These are phyloP conservation scores for Aphodius granarius DNA, from an alignment of 2,888 invertebrate species.

Conservation along the genomic window DNA sequence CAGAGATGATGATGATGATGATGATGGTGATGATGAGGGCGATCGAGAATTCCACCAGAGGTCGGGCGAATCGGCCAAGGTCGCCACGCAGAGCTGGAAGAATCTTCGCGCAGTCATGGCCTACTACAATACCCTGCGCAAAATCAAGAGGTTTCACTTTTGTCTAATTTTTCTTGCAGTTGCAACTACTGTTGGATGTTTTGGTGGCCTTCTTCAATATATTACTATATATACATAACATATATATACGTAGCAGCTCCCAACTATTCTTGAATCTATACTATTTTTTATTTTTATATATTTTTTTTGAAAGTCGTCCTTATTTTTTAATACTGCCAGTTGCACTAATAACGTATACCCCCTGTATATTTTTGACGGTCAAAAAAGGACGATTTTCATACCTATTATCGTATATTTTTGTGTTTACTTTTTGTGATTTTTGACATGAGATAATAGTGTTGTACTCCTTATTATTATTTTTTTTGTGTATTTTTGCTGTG, in stretches of 20 bases:
- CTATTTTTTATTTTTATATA: not conserved
- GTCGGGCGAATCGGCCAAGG: constrained; percentile 40
- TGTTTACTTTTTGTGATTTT: constrained; percentile 14
- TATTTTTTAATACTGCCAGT: not conserved
- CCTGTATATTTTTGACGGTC: no score
- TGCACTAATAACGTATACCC: no score
- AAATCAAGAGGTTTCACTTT: constrained; percentile 77
- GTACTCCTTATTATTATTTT: constrained; percentile 6
- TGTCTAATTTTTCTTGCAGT: constrained; percentile 34
- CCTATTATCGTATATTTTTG: not conserved
- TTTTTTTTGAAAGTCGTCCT: not conserved
- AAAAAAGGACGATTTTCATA: not conserved
- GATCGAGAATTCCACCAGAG: constrained; percentile 28
- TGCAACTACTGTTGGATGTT: constrained; percentile 35
- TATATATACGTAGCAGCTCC: constrained; percentile 10
- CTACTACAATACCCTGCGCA: constrained; percentile 85
- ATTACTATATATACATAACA: not conserved
- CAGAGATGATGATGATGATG: constrained; percentile 34
- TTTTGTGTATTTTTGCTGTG: constrained; percentile 23
- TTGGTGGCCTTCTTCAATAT: constrained; percentile 31
- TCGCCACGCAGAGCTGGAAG: constrained; percentile 74
- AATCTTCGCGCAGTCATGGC: constrained; percentile 87
- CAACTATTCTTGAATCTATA: constrained; percentile 15
- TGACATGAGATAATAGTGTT: constrained; percentile 15
- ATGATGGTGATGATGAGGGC: constrained; percentile 8